Base-by-base conservation (phyloP, 2,113 vertebrate genomes). In the Himantopus leucocephalus region DNA sequence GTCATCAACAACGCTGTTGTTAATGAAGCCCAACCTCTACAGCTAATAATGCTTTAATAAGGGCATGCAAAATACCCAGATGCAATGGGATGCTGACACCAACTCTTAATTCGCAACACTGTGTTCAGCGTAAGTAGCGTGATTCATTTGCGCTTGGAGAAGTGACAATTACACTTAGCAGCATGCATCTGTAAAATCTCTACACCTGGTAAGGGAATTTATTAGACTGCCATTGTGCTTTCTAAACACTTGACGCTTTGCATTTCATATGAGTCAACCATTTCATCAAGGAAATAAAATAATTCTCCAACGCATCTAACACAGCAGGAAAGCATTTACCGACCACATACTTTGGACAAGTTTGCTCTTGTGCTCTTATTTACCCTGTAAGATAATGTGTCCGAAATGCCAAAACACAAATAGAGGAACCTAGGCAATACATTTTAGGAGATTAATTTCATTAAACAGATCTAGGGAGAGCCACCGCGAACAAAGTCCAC, bases 331-430 rank as follows among this genome's bases (percentile, higher is more conserved):
- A 37, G 11, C 45, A 53, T 55, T 92, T 91, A 56, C 80, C 5
- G 2, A 37, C 27, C 39, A 63, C 80, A 84, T 79, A 73, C 37
- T 92, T 85, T 5, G 21, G 43, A 68, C 87, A 80, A 94, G 89
- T 92, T 88, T 66, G 77, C 41, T 96, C 94, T 77, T 94, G 84
- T 56, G 37, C 70, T 90, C 7, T 59, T 91, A 85, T 90, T 85
- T 93, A 76, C 72, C n/a, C 34, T 70, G 60, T 53, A 66, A 82
- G 22, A 68, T 52, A 52, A 60, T 30, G 24, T 10, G 11, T 41
- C 76, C 50, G 58, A 60, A 85, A 87, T 17, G 39, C 41, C 68
- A 92, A 86, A 88, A 88, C 23, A 77, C 62, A 92, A 90, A 93
- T 4, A 93, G 30, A 86, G 72, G 82, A 95, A 95, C 53, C 52